phyloP scores from a whole-genome alignment of 2,113 vertebrate genomes.

The Oncorhynchus tshawytscha region DNA sequence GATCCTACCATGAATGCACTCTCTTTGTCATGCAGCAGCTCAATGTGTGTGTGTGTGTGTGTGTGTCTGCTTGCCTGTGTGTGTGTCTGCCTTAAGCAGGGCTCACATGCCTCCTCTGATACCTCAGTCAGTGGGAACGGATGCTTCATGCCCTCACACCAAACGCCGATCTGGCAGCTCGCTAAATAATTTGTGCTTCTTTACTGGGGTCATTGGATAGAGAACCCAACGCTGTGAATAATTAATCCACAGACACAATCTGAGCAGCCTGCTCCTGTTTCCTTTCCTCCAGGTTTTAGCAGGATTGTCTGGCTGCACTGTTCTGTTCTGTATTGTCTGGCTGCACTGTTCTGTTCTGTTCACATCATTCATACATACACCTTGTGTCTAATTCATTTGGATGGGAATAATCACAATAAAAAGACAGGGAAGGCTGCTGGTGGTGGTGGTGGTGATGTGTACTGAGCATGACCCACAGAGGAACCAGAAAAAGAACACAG shows the following conservation, averaged over 20 bases:
- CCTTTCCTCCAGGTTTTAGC: constrained; percentile 68
- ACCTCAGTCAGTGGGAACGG: constrained; percentile 54
- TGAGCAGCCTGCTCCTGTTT: constrained; percentile 73
- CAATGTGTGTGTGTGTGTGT: too few relatives aligned
- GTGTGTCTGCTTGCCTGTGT: too few relatives aligned
- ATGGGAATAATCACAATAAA: constrained; percentile 59
- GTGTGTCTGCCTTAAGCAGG: constrained; percentile 26
- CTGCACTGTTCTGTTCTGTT: background rate
- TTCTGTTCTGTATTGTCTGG: too few relatives aligned
- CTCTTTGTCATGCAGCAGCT: constrained; percentile 49
- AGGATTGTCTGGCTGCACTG: constrained; percentile 59
- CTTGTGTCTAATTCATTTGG: constrained; percentile 62
- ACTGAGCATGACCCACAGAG: constrained; percentile 55
- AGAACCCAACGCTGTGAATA: constrained; percentile 73
- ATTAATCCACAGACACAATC: constrained; percentile 77
- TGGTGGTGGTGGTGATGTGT: constrained; percentile 51
- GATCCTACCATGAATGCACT: constrained; percentile 68
- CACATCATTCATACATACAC: constrained; percentile 33
- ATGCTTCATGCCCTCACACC: constrained; percentile 62
- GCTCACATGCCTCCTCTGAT: constrained; percentile 57
- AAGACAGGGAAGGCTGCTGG: constrained; percentile 35
- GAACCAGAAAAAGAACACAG: constrained; percentile 59
- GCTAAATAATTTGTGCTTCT: constrained; percentile 79
- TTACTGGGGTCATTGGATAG: constrained; percentile 78
- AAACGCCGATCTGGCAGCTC: constrained; percentile 71